Percentiles rank a stretch among this genome's conserved stretches.
phyloP scores from a whole-genome alignment of 2,888 invertebrate species.

The Bombyx huttoni region DNA sequence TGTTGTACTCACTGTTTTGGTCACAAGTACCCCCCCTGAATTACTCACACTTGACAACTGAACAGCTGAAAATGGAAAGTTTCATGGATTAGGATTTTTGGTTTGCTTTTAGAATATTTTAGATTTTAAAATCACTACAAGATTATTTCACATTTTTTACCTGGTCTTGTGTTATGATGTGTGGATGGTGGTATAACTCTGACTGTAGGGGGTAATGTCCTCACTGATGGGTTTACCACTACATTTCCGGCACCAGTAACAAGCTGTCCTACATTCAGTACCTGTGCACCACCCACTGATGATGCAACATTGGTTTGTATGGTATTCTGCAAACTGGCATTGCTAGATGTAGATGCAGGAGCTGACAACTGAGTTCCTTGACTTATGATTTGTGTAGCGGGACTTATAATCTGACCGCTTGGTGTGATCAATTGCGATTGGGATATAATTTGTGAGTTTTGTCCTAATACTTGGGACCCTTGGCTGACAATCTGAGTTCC shows the following conservation, averaged over 20 bases:
- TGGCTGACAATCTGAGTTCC: constrained; percentile 60
- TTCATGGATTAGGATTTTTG: background rate
- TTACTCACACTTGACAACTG: constrained; percentile 41
- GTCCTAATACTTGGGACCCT: constrained; percentile 51
- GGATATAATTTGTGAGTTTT: constrained; percentile 49
- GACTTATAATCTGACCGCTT: constrained; percentile 45
- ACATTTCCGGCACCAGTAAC: constrained; percentile 43
- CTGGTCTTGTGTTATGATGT: constrained; percentile 54
- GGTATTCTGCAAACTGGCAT: constrained; percentile 17
- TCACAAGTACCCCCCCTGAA: constrained; percentile 45
- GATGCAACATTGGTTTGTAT: constrained; percentile 36
- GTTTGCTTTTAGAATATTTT: background rate
- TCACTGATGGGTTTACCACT: constrained; percentile 52
- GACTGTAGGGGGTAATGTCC: constrained; percentile 53
- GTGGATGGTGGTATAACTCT: constrained; percentile 54
- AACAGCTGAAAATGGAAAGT: constrained; percentile 21
- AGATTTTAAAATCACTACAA: background rate
- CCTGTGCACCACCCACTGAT: constrained; percentile 37
- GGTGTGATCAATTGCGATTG: constrained; percentile 49
- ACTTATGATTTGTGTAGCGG: constrained; percentile 61
- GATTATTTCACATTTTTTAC: constrained; percentile 18
- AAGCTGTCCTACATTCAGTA: constrained; percentile 50
- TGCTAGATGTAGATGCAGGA: constrained; percentile 38
- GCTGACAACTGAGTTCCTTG: constrained; percentile 57
- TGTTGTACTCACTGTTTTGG: constrained; percentile 37